Evolutionary conservation across 1,140 invertebrate species (phyloP).

Genomic region (Ostrea edulis): DNA sequence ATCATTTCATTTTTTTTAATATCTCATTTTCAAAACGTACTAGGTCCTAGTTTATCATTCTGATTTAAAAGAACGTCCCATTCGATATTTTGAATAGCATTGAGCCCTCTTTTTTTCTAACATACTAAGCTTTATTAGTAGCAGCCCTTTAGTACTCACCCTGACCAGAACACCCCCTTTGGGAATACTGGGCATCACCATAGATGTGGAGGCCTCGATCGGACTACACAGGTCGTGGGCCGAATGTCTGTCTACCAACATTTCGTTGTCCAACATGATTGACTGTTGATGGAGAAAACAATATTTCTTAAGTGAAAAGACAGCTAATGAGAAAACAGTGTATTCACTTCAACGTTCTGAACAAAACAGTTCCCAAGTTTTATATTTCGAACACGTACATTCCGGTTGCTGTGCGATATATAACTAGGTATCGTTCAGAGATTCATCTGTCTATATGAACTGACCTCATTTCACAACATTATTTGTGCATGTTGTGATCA

Average conservation of each 20-base stretch:
- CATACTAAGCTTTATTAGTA: too few species aligned
- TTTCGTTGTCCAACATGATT: conserved; percentile 43
- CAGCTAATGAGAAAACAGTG: too few species aligned
- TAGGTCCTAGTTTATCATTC: too few species aligned
- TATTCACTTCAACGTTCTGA: too few species aligned
- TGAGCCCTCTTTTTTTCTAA: too few species aligned
- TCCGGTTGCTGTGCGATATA: too few species aligned
- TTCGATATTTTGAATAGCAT: too few species aligned
- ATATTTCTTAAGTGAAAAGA: too few species aligned
- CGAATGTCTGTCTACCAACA: conserved; percentile 15
- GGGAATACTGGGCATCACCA: conserved; percentile 26
- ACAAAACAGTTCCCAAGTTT: too few species aligned
- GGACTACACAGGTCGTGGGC: background rate
- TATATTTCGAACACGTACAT: background rate
- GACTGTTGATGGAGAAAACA: background rate
- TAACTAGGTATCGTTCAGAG: background rate
- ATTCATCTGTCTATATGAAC: background rate
- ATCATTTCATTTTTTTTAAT: background rate
- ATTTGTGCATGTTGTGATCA: conserved; percentile 18
- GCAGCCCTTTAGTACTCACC: background rate
- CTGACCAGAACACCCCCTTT: conserved; percentile 22
- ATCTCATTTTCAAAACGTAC: background rate
- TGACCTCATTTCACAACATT: background rate
- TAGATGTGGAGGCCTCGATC: conserved; percentile 12
- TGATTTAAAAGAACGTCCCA: too few species aligned